phyloP scores from a whole-genome alignment of 92 coral and sea anemone species.

The Siderastrea radians region DNA sequence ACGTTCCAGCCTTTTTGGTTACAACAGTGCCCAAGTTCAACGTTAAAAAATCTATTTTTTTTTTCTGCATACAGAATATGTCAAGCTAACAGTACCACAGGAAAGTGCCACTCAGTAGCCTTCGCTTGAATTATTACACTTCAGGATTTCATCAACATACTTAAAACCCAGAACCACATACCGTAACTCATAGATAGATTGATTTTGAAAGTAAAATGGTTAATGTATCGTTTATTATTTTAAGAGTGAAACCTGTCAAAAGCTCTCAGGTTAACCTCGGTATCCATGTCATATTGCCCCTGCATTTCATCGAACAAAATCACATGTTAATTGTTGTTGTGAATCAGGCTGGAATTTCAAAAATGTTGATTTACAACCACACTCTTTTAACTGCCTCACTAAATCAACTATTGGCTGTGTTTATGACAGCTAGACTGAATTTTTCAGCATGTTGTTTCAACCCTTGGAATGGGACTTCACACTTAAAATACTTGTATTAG shows the following conservation, averaged over 20 bases:
- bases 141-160: background rate
- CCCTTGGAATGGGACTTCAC: background rate
- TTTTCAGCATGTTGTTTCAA: background rate
- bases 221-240: background rate
- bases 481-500: background rate
- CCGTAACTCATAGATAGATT: background rate
- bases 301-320: background rate
- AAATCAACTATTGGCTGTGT: background rate
- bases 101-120: background rate
- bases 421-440: background rate
- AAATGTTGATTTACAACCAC: background rate
- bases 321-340: background rate
- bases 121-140: background rate
- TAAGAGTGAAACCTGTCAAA: background rate
- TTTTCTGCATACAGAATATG: too few relatives aligned
- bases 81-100: background rate
- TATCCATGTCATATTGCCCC: background rate
- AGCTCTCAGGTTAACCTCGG: conserved; percentile 5
- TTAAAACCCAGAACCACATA: background rate
- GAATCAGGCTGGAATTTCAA: conserved; percentile 5
- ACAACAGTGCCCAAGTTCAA: background rate
- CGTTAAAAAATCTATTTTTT: background rate
- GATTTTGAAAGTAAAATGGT: background rate
- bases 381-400: background rate
- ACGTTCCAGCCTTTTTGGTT: background rate